Evolutionary conservation across 92 coral and sea anemone genomes (phyloP).

Genomic region (Epizoanthus fatuus): DNA sequence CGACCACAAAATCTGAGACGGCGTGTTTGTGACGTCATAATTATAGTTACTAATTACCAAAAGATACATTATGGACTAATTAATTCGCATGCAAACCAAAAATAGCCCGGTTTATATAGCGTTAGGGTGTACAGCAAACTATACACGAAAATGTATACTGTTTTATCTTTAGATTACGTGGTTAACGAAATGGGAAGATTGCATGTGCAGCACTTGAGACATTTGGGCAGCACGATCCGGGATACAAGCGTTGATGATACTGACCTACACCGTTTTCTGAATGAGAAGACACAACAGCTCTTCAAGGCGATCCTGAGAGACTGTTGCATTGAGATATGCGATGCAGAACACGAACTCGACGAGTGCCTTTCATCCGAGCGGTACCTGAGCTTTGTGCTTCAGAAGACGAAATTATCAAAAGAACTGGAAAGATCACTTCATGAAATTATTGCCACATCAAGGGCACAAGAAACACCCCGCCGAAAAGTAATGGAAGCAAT

Average conservation of each 20-base stretch:
- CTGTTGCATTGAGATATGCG: background rate
- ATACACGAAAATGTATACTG: background rate
- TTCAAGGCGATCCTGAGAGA: background rate
- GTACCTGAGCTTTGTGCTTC: background rate
- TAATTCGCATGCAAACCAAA: too few relatives aligned
- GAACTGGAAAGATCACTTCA: background rate
- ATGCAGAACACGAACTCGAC: background rate
- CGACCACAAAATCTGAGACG: too few relatives aligned
- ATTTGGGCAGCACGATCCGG: background rate
- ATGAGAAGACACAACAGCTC: background rate
- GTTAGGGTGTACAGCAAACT: too few relatives aligned
- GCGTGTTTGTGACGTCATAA: too few relatives aligned
- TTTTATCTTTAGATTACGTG: background rate
- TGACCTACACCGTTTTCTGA: background rate
- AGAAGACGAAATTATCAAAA: background rate
- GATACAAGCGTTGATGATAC: background rate
- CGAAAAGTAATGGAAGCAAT: background rate
- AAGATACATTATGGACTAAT: too few relatives aligned
- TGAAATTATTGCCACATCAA: background rate
- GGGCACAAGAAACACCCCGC: too few relatives aligned
- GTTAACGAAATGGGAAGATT: constrained; percentile 5
- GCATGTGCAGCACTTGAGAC: background rate
- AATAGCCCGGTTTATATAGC: too few relatives aligned
- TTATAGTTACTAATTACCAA: too few relatives aligned
- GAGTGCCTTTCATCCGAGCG: background rate